Percentiles rank a stretch among this genome's conserved stretches.
phyloP scores from a whole-genome alignment of 30 jellyfish, hydroid and myxozoan species.

The Turritopsis rubra region DNA sequence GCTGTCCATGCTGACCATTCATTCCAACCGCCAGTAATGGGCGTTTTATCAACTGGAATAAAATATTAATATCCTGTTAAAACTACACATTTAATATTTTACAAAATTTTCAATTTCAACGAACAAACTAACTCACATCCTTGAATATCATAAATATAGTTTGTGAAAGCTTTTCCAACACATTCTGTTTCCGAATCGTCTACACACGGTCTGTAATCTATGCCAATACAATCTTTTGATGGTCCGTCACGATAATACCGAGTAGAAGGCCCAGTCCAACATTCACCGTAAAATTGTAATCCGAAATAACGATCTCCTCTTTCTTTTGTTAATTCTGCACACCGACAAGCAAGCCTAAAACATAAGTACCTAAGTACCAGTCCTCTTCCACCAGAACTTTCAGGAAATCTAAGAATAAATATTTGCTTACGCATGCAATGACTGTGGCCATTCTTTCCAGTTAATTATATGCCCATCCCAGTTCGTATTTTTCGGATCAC shows the following conservation, averaged over 20 bases:
- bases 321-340: conserved; percentile 58
- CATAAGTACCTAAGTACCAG: background rate
- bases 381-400: conserved; percentile 12
- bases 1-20: conserved; percentile 67
- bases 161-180: conserved; percentile 76
- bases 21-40: conserved; percentile 67
- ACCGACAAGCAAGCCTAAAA: conserved; percentile 86
- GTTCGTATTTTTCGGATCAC: conserved; percentile 71
- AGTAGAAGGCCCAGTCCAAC: conserved; percentile 88
- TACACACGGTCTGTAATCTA: conserved; percentile 62
- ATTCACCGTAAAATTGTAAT: conserved; percentile 92
- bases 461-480: conserved; percentile 61
- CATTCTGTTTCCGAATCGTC: conserved; percentile 67
- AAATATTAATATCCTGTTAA: no score
- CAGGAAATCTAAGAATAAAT: conserved; percentile 20
- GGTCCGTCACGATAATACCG: conserved; percentile 66
- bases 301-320: conserved; percentile 66
- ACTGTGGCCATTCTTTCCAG: conserved; percentile 76
- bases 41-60: conserved; percentile 6
- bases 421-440: conserved; percentile 75
- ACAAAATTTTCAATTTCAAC: no score
- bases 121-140: background rate
- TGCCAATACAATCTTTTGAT: conserved; percentile 66
- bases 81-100: no score
- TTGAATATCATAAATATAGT: conserved; percentile 54